Evolutionary conservation across 2,888 invertebrate genomes (phyloP), one percentile per base, ranked within the genome.

Genomic region (Ophion ventricosus): DNA sequence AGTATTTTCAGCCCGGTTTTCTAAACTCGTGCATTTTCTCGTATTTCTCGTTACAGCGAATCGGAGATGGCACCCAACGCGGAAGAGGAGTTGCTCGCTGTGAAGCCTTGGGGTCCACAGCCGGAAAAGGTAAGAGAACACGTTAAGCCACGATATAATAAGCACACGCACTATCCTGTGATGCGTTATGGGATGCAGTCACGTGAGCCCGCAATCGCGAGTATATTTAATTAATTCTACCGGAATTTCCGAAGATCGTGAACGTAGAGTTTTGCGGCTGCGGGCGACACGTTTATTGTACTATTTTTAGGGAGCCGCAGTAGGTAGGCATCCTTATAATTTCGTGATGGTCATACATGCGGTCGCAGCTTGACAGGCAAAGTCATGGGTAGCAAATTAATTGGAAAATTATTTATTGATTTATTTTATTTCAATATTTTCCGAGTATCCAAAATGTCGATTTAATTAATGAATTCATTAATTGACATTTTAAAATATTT

Each of bases 1-100:
- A 11, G 63, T 74, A 29, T 25, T 69, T 73, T 78, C 81, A 73
- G 78, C 63, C 70, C 78, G 77, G 0, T 43, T 61, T 74, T 66
- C 54, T 70, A 80, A 80, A n/a, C 78, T 64, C 77, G 61, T 54
- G 54, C 63, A 74, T 80, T 72, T 82, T 81, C 77, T 77, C 70
- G 40, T 85, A 85, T 87, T 88, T 69, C 67, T 76, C 87, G 70
- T 92, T 92, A 1, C 91, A 93, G 93, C 86, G 93, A 92, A 87
- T 93, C 92, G 89, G 93, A 93, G 86, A 93, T 93, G 93, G 92
- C 93, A 80, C 93, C 93, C 64, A 93, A 93, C 84, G 93, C 92
- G 82, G 93, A 93, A 90, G 93, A 93, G 86, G 93, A 93, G 82
- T 88, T 93, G 81, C 90, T 93, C 80, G 92, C 91, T 64, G 90